Base-by-base conservation (phyloP, 1,140 invertebrate genomes). In the Eufriesea mexicana region DNA sequence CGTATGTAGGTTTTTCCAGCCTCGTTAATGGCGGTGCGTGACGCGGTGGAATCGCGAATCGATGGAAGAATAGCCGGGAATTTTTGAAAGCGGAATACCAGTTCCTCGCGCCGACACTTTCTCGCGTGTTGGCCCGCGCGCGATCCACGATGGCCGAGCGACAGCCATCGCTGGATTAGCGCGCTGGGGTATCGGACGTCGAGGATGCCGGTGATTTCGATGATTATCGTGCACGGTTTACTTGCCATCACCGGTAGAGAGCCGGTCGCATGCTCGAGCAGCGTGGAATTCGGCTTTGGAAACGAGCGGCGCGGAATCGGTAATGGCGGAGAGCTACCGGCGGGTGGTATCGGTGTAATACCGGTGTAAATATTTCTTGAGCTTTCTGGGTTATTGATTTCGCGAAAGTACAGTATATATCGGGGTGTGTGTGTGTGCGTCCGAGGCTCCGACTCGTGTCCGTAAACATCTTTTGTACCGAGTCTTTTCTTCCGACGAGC, bases 21-120 rank as follows among this genome's bases (percentile, higher is more conserved):
- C 51, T 77, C 35, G 35, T 78, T 68, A 57, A 78, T 78, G 74
- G 5, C 28, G 28, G 59, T 66, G 74, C 74, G 62, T 77, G 62
- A 77, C 75, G 62, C 45, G 20, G 61, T 66, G 16, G 62, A 54
- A 77, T 77, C 49, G 75, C 49, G 49, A 67, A 77, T 77, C 49
- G 61, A 77, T 67, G 75, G 49, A 77, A 67, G 49, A 77, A 77
- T 25, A 45, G 16, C 47, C 2, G 20, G 23, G 49, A n/a, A 25
- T 45, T 75, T 47, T 61, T 61, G 42, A 28, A 75, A 75, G 25
- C 28, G 42, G n/a, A 57, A 61, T 47, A 75, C 9, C 35, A 42
- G 54, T 57, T 54, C 25, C 42, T 66, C 14, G 16, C 18, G 45
- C 5, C 14, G 23, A 68, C 23, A 68, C 51, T 73, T 73, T 73